Conservation (phyloP, 2,113 vertebrate genomes). For the Campylomormyrus tamandua region DNA sequence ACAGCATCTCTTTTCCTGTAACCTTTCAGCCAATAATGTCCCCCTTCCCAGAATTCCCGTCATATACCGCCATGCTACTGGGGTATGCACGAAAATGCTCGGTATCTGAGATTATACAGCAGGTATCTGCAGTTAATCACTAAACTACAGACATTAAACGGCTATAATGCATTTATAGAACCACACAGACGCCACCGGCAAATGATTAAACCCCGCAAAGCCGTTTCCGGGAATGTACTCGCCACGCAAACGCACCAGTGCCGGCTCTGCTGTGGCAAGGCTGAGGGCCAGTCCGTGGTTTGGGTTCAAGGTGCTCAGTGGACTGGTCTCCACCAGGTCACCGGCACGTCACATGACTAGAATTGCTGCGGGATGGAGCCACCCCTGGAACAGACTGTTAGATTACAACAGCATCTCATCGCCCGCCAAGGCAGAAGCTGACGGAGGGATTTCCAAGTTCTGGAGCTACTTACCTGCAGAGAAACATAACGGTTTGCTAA, state of each 20-base stretch:
- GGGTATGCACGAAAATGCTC: background rate
- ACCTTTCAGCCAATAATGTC: background rate
- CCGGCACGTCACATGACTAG: background rate
- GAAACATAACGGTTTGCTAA: background rate
- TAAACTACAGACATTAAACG: background rate
- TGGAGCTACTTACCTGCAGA: background rate
- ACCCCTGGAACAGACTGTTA: background rate
- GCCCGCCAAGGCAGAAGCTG: background rate
- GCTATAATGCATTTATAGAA: background rate
- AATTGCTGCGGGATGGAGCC: background rate
- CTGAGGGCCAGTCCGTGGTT: background rate
- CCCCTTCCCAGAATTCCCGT: background rate
- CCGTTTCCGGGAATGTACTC: background rate
- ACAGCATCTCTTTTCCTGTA: background rate
- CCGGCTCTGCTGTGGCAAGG: background rate
- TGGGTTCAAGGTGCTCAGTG: background rate
- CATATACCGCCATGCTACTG: background rate
- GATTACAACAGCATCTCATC: background rate
- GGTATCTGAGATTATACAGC: background rate
- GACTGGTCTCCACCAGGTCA: background rate
- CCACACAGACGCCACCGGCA: background rate
- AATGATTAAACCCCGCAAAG: background rate
- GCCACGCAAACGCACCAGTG: background rate
- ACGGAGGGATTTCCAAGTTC: background rate
- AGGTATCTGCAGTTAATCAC: background rate